Evolutionary conservation across 2,888 invertebrate species (phyloP), one percentile per base, ranked within the genome.

Genomic region (Oscheius sp.): DNA sequence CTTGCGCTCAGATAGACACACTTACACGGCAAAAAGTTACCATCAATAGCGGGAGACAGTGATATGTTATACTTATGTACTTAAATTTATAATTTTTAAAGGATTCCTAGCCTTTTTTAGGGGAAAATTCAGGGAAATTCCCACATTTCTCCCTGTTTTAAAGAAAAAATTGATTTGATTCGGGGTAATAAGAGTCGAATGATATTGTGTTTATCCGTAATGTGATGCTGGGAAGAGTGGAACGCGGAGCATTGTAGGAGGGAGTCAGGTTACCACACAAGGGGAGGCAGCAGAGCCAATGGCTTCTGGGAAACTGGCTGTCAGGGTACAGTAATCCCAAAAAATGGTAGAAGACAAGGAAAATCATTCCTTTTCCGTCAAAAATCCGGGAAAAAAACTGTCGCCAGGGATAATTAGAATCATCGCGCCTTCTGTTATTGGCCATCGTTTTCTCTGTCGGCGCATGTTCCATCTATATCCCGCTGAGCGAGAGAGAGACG

Each of bases 11-110:
- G 71, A 53, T 63, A 71, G 71, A 71, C 61, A 63, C 61, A 71
- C 70, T 70, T 70, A 70, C 59, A 70, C 58, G 71, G 61, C 49
- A 71, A 71, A 71, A 71, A 61, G 61, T 71, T 61, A 61, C 71
- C 71, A 52, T 46, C 16, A n/a, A n/a, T n/a, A n/a, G n/a, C n/a
- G n/a, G n/a, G n/a, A n/a, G n/a, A n/a, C n/a, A n/a, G n/a, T n/a
- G n/a, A n/a, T n/a, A n/a, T n/a, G n/a, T n/a, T n/a, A n/a, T n/a
- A n/a, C n/a, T n/a, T n/a, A n/a, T n/a, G n/a, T n/a, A n/a, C n/a
- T n/a, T n/a, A n/a, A n/a, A n/a, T n/a, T n/a, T n/a, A n/a, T n/a
- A n/a, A n/a, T n/a, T n/a, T n/a, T n/a, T n/a, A n/a, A n/a, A n/a
- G n/a, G 13, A 43, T 12, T 21, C 23, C 58, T 21, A n/a, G 58